Evolutionary conservation across 2,113 vertebrate genomes (phyloP).

Genomic region (Thymallus thymallus): DNA sequence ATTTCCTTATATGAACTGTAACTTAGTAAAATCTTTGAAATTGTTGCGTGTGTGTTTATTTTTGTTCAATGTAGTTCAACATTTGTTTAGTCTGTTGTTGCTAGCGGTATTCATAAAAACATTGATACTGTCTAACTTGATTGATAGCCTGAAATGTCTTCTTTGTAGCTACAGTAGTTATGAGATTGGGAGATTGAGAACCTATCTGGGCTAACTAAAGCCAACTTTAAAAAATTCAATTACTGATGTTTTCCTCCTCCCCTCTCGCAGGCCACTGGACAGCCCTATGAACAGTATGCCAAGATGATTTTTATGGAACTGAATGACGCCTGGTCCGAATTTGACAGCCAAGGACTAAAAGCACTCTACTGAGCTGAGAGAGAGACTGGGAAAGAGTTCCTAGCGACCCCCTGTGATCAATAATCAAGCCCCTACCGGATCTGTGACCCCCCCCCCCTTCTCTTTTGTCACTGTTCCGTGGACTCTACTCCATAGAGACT

Average conservation of each 20-base stretch:
- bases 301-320: conserved; percentile 99
- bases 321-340: conserved; percentile 99
- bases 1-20: too few species aligned
- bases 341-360: conserved; percentile 99
- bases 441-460: neutral
- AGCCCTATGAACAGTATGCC: conserved; percentile 99
- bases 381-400: conserved; percentile 2
- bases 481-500: conserved; percentile 42
- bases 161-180: too few species aligned
- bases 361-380: conserved; percentile 83
- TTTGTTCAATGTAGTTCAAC: too few species aligned
- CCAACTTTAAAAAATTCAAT: neutral
- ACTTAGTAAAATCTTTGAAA: too few species aligned
- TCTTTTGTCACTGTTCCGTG: conserved; percentile 59
- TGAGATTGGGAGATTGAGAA: too few species aligned
- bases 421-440: neutral
- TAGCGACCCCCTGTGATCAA: conserved; percentile 16
- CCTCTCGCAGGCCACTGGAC: conserved; percentile 86
- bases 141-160: too few species aligned
- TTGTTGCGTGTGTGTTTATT: too few species aligned
- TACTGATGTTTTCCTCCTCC: neutral
- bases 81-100: too few species aligned
- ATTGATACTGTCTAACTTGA: too few species aligned
- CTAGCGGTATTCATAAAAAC: too few species aligned
- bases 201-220: too few species aligned